Evolutionary conservation across 1,140 invertebrate species (phyloP), one percentile per base, ranked within the genome.

Genomic region (Popillia japonica): DNA sequence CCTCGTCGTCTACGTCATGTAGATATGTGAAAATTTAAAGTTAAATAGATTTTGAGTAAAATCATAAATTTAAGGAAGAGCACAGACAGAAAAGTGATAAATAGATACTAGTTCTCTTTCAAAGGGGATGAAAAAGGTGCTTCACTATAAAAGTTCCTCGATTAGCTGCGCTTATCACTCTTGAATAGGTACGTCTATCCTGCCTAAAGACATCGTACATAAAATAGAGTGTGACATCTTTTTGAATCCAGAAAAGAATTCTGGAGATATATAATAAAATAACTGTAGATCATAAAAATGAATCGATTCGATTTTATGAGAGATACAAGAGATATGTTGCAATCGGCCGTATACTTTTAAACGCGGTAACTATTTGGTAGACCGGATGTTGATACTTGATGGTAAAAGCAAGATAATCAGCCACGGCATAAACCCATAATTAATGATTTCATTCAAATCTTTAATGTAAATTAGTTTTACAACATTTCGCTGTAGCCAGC

Each of bases 361-460:
- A n/a, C n/a, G n/a, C n/a, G n/a, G n/a, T n/a, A n/a, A n/a, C n/a
- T n/a, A n/a, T 48, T 48, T 11, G 44, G 44, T 48, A 48, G 44
- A 48, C 44, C 44, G 44, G 44, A 48, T 48, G 44, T 48, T 48
- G 44, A 48, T 48, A 48, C 44, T 48, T n/a, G 44, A 48, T 48
- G 44, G 44, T 48, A 48, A 48, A 48, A 48, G 10, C 44, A 9
- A 48, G 44, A 48, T 48, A 48, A 48, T 48, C 44, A 48, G 44
- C 44, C 9, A 48, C 10, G 44, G 10, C n/a, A 48, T 48, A 48
- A 48, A 48, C 44, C 44, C 44, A 48, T 48, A 48, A 48, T 48
- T 48, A 48, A 48, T 48, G 44, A 48, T 48, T 48, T 48, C n/a
- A n/a, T n/a, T n/a, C 44, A 48, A 48, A 48, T 48, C 44, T 48